Evolutionary conservation across 1,140 invertebrate genomes (phyloP), one percentile per base, ranked within the genome.

Genomic region (Panagrolaimus sp.): DNA sequence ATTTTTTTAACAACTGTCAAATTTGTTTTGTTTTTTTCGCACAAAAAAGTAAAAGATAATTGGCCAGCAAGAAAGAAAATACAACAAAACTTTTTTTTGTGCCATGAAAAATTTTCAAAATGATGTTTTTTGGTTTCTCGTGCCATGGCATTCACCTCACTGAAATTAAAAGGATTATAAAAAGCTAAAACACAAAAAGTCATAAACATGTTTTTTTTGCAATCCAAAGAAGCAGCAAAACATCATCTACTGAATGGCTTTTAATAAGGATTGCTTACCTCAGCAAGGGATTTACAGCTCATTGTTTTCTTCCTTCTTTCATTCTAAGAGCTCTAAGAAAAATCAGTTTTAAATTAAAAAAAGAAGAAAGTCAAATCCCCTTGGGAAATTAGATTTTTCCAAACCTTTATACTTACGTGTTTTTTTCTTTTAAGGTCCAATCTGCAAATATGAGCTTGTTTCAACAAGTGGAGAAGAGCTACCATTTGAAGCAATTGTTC

Each of bases 391-490:
- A 51, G 9, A 53, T 13, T 1, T n/a, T 27, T 69, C 25, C n/a
- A 45, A 25, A 20, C 20, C n/a, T n/a, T n/a, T n/a, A n/a, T n/a
- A 20, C 61, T 20, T 38, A 20, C 5, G 8, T 23, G 5, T 5
- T 1, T 62, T 16, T 63, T 72, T 62, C n/a, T 14, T 65, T 73
- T 64, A 67, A 81, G 79, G 79, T 31, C 79, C 79, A 23, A 73
- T 81, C 57, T 81, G 79, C 63, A 75, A 73, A 16, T 81, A 81
- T 65, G 70, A 78, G 31, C 46, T 81, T 27, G 81, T 57, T n/a
- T 25, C 53, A 7, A 31, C 62, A 7, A 44, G 23, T 31, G 57
- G 27, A 38, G 66, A 72, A 47, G 67, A 45, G 8, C 44, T 80
- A 2, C 79, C 79, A 13, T 81, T 81, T 57, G 72, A 73, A 31